Evolutionary conservation across 53 echinoderm and acorn worm genomes (phyloP).

Genomic region (Paracentrotus lividus): DNA sequence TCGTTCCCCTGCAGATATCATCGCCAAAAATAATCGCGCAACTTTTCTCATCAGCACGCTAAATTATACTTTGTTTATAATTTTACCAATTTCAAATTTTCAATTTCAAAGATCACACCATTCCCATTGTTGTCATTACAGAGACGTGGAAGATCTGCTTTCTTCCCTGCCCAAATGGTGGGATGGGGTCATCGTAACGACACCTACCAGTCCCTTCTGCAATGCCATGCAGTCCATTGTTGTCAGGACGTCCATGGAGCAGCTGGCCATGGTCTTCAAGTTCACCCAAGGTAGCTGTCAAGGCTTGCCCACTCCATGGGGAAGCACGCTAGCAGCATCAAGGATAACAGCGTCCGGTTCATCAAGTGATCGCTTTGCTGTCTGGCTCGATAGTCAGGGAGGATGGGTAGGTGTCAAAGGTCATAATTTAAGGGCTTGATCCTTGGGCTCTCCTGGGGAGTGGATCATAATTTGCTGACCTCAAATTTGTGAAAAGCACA

Average conservation of each 20-base stretch:
- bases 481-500: no score
- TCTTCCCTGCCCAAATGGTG: constrained; percentile 50
- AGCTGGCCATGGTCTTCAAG: constrained; percentile 95
- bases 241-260: constrained; percentile 85
- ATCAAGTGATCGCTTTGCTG: constrained; percentile 93
- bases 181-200: constrained; percentile 57
- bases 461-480: no score
- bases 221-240: neutral
- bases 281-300: constrained; percentile 96
- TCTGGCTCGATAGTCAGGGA: constrained; percentile 95
- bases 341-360: constrained; percentile 93
- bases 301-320: constrained; percentile 87
- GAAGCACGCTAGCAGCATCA: constrained; percentile 82
- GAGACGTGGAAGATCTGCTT: neutral
- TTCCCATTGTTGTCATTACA: constrained; percentile 73
- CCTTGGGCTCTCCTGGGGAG: no score
- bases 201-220: no score
- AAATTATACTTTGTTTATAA: no score
- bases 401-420: constrained; percentile 92
- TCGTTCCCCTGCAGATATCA: no score
- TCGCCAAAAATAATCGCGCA: no score
- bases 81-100: no score
- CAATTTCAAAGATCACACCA: no score
- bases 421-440: neutral
- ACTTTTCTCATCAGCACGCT: no score